Percentiles rank a stretch among this genome's conserved stretches.
phyloP scores from a whole-genome alignment of 2,888 invertebrate species.

The Trichopoda pennipes region DNA sequence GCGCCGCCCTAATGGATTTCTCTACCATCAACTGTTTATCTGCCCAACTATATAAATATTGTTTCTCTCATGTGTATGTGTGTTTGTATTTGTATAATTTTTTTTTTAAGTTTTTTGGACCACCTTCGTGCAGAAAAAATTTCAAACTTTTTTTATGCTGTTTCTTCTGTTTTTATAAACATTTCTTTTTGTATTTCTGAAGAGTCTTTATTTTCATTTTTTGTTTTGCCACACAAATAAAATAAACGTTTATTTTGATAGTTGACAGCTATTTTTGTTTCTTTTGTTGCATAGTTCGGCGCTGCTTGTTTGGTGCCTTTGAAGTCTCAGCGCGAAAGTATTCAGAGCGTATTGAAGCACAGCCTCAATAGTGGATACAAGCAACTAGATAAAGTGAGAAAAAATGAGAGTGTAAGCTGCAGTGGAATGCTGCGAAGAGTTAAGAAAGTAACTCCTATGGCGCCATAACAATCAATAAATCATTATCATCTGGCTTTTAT shows the following conservation, averaged over 20 bases:
- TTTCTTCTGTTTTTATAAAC: slow-evolving; percentile 49
- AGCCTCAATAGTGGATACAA: slow-evolving; percentile 28
- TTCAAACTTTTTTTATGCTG: slow-evolving; percentile 25
- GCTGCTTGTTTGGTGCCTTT: slow-evolving; percentile 34
- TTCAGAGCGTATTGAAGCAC: slow-evolving; percentile 39
- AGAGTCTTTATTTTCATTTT: neutral
- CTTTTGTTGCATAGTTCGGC: slow-evolving; percentile 1
- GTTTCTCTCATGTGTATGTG: slow-evolving; percentile 34
- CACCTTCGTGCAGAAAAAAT: slow-evolving; percentile 55
- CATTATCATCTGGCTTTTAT: slow-evolving; percentile 60
- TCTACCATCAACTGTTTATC: neutral
- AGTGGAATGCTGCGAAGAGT: slow-evolving; percentile 26
- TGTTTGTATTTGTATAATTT: slow-evolving; percentile 37
- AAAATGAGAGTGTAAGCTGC: neutral
- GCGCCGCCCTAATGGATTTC: slow-evolving; percentile 13
- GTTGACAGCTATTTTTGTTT: slow-evolving; percentile 61
- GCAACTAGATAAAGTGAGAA: neutral
- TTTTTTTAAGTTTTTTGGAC: slow-evolving; percentile 26
- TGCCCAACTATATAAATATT: slow-evolving; percentile 5
- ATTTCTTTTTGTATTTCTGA: slow-evolving; percentile 12
- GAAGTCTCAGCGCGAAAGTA: slow-evolving; percentile 41
- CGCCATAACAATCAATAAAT: slow-evolving; percentile 68
- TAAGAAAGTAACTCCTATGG: slow-evolving; percentile 63
- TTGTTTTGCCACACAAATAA: slow-evolving; percentile 40
- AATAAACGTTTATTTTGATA: slow-evolving; percentile 65